These are phyloP conservation scores for Heteronetta atricapilla DNA, from an alignment of 2,113 vertebrate species.

Conservation along the genomic window DNA sequence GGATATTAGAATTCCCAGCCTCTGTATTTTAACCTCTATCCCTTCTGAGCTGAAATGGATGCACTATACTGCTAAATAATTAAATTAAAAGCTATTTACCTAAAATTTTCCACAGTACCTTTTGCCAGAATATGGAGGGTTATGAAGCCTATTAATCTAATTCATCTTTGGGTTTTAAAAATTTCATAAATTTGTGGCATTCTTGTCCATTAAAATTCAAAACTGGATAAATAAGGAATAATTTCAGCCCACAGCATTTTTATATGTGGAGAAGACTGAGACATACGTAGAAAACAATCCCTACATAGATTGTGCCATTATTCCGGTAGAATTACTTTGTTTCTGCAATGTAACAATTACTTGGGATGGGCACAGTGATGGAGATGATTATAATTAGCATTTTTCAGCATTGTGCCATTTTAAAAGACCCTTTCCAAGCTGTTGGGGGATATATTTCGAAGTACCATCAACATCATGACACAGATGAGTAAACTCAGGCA, in stretches of 20 bases:
- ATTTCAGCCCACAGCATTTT: conserved; percentile 23
- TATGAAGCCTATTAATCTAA: conserved; percentile 2
- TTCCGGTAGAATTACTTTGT: background rate
- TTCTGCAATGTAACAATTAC: conserved; percentile 18
- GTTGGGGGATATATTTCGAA: background rate
- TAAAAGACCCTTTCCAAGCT: background rate
- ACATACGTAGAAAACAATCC: conserved; percentile 8
- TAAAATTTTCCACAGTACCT: background rate
- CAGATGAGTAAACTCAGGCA: background rate
- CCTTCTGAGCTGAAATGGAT: background rate
- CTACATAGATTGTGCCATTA: conserved; percentile 8
- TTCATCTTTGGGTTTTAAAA: conserved; percentile 26
- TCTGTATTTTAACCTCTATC: background rate
- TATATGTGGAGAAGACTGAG: conserved; percentile 47
- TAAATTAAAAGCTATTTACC: conserved; percentile 29
- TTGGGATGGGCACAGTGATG: background rate
- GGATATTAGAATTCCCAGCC: background rate
- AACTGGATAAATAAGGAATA: conserved; percentile 27
- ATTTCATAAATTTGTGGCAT: background rate
- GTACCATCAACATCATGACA: background rate
- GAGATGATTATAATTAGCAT: background rate
- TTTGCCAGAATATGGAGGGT: background rate
- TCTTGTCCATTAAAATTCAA: conserved; percentile 45
- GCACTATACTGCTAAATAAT: conserved; percentile 3
- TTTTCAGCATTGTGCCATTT: background rate